Percentiles rank a stretch among this genome's conserved stretches.
Conservation (phyloP, 2,797 vertebrate genomes). For the Graptemys geographica region DNA sequence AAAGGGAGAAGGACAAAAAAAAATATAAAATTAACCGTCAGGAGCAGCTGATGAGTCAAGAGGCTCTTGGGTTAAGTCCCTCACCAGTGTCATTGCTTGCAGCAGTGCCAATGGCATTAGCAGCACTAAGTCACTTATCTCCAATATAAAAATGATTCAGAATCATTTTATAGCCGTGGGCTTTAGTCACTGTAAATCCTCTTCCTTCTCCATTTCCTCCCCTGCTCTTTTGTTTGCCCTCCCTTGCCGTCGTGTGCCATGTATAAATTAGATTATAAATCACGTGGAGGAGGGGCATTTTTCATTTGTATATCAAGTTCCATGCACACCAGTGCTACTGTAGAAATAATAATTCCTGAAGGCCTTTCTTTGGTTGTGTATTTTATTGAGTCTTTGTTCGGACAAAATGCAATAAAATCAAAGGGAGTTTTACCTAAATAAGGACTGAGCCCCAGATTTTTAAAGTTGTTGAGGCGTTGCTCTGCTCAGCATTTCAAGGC, state of each 20-base stretch:
- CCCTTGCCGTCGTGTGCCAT: not conserved
- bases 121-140: conserved; percentile 65
- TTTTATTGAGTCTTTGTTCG: not conserved
- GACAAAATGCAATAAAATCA: not conserved
- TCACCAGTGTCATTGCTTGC: conserved; percentile 13
- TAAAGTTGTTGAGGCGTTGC: not conserved
- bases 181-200: conserved; percentile 59
- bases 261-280: conserved; percentile 39
- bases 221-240: conserved; percentile 44
- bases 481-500: not conserved
- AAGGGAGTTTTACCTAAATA: not conserved
- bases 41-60: conserved; percentile 34
- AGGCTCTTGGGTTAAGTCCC: conserved; percentile 40
- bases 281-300: conserved; percentile 18
- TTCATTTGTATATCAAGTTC: conserved; percentile 29
- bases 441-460: not conserved
- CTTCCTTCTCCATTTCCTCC: conserved; percentile 51
- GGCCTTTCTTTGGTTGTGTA: not conserved
- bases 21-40: conserved; percentile 49
- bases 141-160: conserved; percentile 39
- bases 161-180: conserved; percentile 54
- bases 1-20: conserved; percentile 3
- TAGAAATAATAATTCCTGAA: not conserved
- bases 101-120: conserved; percentile 50
- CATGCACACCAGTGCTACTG: not conserved